phyloP scores from a whole-genome alignment of 2,113 vertebrate genomes.

The Rhinoderma darwinii region DNA sequence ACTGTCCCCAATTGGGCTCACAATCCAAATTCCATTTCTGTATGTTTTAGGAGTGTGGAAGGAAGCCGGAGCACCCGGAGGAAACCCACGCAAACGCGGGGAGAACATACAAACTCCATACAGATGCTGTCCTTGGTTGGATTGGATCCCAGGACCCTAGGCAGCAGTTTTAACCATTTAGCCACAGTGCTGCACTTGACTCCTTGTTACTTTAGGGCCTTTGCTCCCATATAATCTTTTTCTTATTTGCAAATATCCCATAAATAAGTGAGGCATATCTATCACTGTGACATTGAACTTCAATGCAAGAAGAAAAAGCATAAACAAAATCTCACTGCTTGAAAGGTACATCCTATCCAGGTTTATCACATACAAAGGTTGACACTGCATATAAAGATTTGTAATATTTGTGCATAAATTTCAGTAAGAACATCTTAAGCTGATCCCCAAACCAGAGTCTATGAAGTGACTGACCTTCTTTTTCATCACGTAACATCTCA shows the following conservation, averaged over 20 bases:
- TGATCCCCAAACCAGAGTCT: background rate
- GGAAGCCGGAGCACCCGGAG: too few species aligned
- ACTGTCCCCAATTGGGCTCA: too few species aligned
- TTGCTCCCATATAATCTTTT: too few species aligned
- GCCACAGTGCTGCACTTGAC: too few species aligned
- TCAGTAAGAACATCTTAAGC: background rate
- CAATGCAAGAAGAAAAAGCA: background rate
- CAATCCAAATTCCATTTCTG: too few species aligned
- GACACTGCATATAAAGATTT: background rate
- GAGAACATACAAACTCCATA: too few species aligned
- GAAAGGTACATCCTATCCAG: background rate
- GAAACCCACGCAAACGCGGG: too few species aligned
- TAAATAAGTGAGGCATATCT: background rate
- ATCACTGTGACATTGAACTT: background rate
- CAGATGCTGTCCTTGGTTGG: too few species aligned
- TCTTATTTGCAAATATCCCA: background rate
- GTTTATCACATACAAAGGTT: background rate
- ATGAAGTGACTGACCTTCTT: constrained; percentile 65
- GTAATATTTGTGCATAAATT: background rate
- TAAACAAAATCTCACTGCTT: background rate
- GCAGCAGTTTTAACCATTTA: too few species aligned
- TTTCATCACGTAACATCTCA: constrained; percentile 28
- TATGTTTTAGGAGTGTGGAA: too few species aligned
- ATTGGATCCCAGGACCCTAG: too few species aligned
- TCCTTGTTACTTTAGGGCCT: too few species aligned